A percentile compares a stretch with the other conserved stretches of the same genome.
phyloP scores from a whole-genome alignment of 2,888 invertebrate genomes.

The Eilema griseolum region DNA sequence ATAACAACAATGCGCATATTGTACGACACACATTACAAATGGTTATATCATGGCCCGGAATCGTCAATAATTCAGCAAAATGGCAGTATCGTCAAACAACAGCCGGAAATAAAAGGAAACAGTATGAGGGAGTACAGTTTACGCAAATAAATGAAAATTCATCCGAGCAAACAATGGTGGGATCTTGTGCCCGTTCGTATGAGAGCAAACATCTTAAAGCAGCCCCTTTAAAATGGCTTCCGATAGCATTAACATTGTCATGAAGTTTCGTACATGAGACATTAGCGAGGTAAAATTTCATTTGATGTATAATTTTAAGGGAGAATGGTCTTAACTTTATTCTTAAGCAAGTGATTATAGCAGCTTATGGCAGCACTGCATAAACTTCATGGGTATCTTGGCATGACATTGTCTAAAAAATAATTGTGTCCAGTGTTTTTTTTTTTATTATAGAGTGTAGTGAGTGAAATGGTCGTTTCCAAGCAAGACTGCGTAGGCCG shows the following conservation, averaged over 20 bases:
- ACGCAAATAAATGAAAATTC: conserved; percentile 72
- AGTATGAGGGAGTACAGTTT: conserved; percentile 51
- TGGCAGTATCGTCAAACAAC: conserved; percentile 64
- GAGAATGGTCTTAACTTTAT: background rate
- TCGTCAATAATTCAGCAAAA: conserved; percentile 61
- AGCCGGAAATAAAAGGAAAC: conserved; percentile 57
- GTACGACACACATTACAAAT: conserved; percentile 46
- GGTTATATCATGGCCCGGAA: conserved; percentile 43
- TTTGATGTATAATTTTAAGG: conserved; percentile 46
- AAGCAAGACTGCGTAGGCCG: too few relatives aligned
- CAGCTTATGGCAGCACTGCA: too few relatives aligned
- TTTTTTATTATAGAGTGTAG: too few relatives aligned
- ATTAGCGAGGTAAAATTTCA: conserved; percentile 55
- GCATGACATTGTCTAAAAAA: too few relatives aligned
- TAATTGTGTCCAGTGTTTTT: too few relatives aligned
- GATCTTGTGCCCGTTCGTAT: conserved; percentile 56
- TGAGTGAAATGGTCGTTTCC: too few relatives aligned
- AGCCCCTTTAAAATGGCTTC: conserved; percentile 55
- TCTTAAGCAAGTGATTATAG: background rate
- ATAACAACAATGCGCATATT: conserved; percentile 41
- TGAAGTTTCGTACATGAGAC: conserved; percentile 52
- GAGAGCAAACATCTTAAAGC: conserved; percentile 69
- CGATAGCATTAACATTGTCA: conserved; percentile 62
- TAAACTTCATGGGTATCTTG: too few relatives aligned
- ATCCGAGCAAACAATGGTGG: conserved; percentile 66